phyloP scores from a whole-genome alignment of 92 coral and sea anemone species.

The Bergia sp. region DNA sequence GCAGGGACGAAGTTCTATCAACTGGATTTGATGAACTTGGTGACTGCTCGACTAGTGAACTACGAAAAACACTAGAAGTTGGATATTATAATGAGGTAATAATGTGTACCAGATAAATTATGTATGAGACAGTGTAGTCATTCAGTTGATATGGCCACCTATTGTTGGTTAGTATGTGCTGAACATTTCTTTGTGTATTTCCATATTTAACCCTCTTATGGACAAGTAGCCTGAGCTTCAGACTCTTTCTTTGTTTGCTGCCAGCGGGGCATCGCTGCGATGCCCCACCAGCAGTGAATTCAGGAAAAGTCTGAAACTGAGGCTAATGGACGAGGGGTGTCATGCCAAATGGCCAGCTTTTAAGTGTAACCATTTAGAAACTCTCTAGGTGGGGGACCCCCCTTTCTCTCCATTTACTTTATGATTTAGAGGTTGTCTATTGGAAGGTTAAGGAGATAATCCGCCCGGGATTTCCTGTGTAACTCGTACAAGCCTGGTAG shows the following conservation, averaged over 20 bases:
- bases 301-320: too few species aligned
- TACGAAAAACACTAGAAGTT: slow-evolving; percentile 50
- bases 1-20: slow-evolving; percentile 39
- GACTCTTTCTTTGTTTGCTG: too few species aligned
- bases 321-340: not conserved
- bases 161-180: slow-evolving; percentile 1
- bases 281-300: too few species aligned
- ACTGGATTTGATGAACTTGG: slow-evolving; percentile 49
- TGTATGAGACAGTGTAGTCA: not conserved
- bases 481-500: slow-evolving; percentile 1
- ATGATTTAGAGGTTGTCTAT: too few species aligned
- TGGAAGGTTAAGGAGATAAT: too few species aligned
- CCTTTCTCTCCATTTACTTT: not conserved
- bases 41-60: slow-evolving; percentile 28
- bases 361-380: not conserved
- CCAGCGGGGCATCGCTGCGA: too few species aligned
- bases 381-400: slow-evolving; percentile 3
- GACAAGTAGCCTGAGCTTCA: not conserved
- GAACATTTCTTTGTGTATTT: slow-evolving; percentile 8
- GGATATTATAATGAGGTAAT: slow-evolving; percentile 48
- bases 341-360: slow-evolving; percentile 17
- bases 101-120: not conserved
- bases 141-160: not conserved
- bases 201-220: slow-evolving; percentile 12
- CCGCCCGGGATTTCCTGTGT: slow-evolving; percentile 26